Conservation (phyloP, 1,140 invertebrate genomes). For the Drosophila ficusphila region DNA sequence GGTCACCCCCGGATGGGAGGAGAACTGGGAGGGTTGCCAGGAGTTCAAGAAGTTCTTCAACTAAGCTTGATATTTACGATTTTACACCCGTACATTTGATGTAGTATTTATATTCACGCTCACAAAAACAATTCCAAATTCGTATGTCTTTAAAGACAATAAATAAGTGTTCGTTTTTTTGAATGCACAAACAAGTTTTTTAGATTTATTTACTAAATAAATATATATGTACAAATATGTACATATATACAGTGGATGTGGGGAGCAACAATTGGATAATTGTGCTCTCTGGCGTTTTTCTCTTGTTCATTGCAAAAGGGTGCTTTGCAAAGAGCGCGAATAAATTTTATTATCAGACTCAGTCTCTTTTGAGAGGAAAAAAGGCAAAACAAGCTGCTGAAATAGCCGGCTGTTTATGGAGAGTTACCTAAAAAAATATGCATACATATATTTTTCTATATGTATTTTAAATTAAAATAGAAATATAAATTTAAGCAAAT, state of each 20-base stretch:
- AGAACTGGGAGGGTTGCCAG: constrained; percentile 87
- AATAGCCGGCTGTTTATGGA: too few species aligned
- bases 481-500: too few species aligned
- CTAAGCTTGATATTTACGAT: constrained; percentile 49
- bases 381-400: not conserved
- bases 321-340: not conserved
- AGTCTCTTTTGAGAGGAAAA: not conserved
- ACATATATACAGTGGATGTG: not conserved
- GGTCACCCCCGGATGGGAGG: constrained; percentile 89
- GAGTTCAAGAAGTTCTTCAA: constrained; percentile 85
- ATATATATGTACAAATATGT: too few species aligned
- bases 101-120: constrained; percentile 58
- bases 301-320: constrained; percentile 3
- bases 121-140: constrained; percentile 48
- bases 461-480: too few species aligned
- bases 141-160: constrained; percentile 25
- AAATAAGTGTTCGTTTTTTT: constrained; percentile 47
- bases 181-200: constrained; percentile 26
- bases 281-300: not conserved
- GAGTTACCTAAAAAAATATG: too few species aligned
- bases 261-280: constrained; percentile 15
- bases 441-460: too few species aligned
- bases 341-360: not conserved
- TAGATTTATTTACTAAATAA: constrained; percentile 15
- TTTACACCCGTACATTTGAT: constrained; percentile 30